Base-by-base conservation (phyloP, 1,140 invertebrate species). In the Aphis gossypii region DNA sequence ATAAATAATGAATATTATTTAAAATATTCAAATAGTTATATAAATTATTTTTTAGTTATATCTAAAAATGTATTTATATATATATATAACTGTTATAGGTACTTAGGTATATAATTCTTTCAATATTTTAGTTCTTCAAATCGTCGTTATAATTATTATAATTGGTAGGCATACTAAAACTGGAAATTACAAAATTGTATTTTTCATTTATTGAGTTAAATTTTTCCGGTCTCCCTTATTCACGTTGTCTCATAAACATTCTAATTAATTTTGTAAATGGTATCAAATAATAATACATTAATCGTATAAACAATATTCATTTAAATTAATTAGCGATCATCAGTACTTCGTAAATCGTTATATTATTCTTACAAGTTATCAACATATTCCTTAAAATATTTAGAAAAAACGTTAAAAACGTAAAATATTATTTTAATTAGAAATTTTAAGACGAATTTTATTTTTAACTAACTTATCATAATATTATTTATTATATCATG, bases 141-240 rank as follows among this genome's bases (percentile, higher is more conserved):
- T 2, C 2, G 56, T 35, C 20, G 0, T 20, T 14, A 54, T 89
- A 6, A 54, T 89, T 54, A 38, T 38, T 23, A 38, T 56, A 89
- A 88, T 54, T 38, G 20, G 48, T 54, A n/a, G 20, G 38, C 20
- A 8, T 51, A 87, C 30, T 44, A 48, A 18, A 86, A 86, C 46
- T 86, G 30, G 6, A 30, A 7, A n/a, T 54, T 38, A 48, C 38
- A 89, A 76, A 76, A 89, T 54, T 54, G 48, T 38, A 54, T 54
- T 89, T 54, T 89, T 51, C 20, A 21, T 56, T 54, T 41, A 89
- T 89, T 89, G 35, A 56, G 35, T 89, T 89, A 21, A 89, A 25
- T 11, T 56, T 21, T 38, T 56, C 35, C 35, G 9, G 35, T 54
- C 51, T 38, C 25, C 8, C 11, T 8, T 41, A 56, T 54, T 51